Evolutionary conservation across 2,113 vertebrate species (phyloP), one percentile per base, ranked within the genome.

Genomic region (Phoxinus phoxinus): DNA sequence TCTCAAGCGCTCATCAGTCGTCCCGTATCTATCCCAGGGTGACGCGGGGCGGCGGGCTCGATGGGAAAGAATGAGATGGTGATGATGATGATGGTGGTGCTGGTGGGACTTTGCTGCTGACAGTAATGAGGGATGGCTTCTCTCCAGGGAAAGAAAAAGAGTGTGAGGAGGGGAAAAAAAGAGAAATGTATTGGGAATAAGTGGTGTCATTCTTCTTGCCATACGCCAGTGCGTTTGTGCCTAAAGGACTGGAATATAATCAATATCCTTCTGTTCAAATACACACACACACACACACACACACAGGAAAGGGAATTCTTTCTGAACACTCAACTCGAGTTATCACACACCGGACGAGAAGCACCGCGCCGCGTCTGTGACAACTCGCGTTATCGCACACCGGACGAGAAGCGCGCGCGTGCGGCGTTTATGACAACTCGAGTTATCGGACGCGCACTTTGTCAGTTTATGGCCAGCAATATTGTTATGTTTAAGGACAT

Each of bases 71-170:
- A 32, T 69, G 46, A 32, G 63, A 56, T 25, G 61, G 35, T 80
- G 63, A 85, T 48, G n/a, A 51, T 81, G 76, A 69, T 79, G 61
- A 51, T 67, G 67, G n/a, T 27, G 27, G 74, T 25, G 21, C 12
- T 32, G 76, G 1, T 84, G 53, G 56, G 81, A 85, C 51, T 72
- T 71, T 67, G 51, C 51, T 87, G 41, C 71, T 77, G 83, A 78
- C 80, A 83, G 37, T 83, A 73, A 84, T 83, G 83, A 89, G 56
- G 83, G 79, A 89, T 87, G 88, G n/a, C 53, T 79, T 83, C 46
- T 83, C 83, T 85, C 63, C 21, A 87, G 86, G 84, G 53, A 77
- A 30, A 32, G 56, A 41, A 23, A 35, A 21, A 58, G 30, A 15
- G n/a, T n/a, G 59, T 53, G 74, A 65, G 74, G 48, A 23, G 56